phyloP scores from a whole-genome alignment of 2,113 vertebrate species.

The Urocitellus parryii region DNA sequence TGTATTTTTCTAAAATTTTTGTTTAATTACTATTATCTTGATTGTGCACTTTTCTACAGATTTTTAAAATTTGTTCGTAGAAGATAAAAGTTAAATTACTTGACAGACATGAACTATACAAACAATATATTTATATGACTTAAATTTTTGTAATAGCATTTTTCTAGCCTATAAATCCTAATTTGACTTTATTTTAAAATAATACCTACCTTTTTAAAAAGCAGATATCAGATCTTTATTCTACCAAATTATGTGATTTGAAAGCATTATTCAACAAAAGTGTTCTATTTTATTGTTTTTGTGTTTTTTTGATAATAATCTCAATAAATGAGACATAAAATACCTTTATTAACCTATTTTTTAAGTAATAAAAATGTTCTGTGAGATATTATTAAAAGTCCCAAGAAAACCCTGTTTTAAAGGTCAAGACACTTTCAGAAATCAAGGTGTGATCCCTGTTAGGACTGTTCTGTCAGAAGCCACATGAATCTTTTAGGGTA shows the following conservation, averaged over 20 bases:
- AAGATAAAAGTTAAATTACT: constrained; percentile 70
- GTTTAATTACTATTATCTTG: constrained; percentile 67
- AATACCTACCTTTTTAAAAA: constrained; percentile 58
- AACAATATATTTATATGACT: constrained; percentile 67
- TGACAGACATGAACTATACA: constrained; percentile 64
- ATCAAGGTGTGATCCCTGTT: background rate
- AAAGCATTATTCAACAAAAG: constrained; percentile 60
- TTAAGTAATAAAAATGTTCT: constrained; percentile 46
- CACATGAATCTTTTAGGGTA: background rate
- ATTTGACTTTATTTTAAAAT: constrained; percentile 65
- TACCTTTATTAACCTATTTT: constrained; percentile 9
- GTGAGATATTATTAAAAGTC: constrained; percentile 24
- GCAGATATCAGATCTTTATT: constrained; percentile 67
- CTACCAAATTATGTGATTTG: constrained; percentile 69
- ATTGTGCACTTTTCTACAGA: constrained; percentile 72
- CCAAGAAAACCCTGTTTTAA: background rate
- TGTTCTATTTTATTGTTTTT: constrained; percentile 35
- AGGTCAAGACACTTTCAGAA: background rate
- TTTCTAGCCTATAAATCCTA: constrained; percentile 57
- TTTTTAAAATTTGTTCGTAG: constrained; percentile 66
- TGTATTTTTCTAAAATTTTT: constrained; percentile 87
- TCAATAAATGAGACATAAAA: constrained; percentile 62
- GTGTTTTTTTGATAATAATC: constrained; percentile 59
- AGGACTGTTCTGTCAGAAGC: background rate
- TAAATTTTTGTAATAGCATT: constrained; percentile 40